Evolutionary conservation across 1,140 invertebrate species (phyloP).

Genomic region (Muscidifurax raptorellus): DNA sequence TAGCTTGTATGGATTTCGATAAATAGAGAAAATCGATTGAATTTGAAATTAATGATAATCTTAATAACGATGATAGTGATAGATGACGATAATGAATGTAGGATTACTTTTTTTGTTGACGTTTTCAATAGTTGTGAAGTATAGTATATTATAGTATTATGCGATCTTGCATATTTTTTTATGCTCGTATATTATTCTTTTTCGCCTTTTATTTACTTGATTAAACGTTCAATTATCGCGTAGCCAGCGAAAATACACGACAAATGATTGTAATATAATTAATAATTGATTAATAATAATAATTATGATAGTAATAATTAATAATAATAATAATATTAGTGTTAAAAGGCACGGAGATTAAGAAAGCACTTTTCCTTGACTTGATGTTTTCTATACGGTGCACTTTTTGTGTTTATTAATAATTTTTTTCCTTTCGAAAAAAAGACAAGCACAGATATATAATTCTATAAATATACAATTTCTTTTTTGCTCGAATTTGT

Average conservation of each 20-base stretch:
- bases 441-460: slow-evolving; percentile 28
- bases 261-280: slow-evolving; percentile 32
- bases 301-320: slow-evolving; percentile 52
- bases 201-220: neutral
- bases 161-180: slow-evolving; percentile 9
- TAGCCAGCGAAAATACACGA: slow-evolving; percentile 32
- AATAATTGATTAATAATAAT: slow-evolving; percentile 37
- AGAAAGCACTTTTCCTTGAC: slow-evolving; percentile 67
- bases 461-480: slow-evolving; percentile 45
- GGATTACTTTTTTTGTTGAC: slow-evolving; percentile 19
- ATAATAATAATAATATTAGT: slow-evolving; percentile 48
- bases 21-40: slow-evolving; percentile 23
- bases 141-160: slow-evolving; percentile 25
- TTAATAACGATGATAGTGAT: slow-evolving; percentile 25
- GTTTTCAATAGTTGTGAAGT: slow-evolving; percentile 21
- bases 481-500: slow-evolving; percentile 27
- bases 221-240: slow-evolving; percentile 36
- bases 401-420: slow-evolving; percentile 56
- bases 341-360: slow-evolving; percentile 69
- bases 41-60: slow-evolving; percentile 36
- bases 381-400: slow-evolving; percentile 61
- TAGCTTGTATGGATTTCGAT: slow-evolving; percentile 19
- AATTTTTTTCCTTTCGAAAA: slow-evolving; percentile 30
- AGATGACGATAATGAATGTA: slow-evolving; percentile 18
- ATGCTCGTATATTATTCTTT: slow-evolving; percentile 11